Conservation (phyloP, 37 sponge, comb jelly and placozoan genomes). For the Crambe crambe region DNA sequence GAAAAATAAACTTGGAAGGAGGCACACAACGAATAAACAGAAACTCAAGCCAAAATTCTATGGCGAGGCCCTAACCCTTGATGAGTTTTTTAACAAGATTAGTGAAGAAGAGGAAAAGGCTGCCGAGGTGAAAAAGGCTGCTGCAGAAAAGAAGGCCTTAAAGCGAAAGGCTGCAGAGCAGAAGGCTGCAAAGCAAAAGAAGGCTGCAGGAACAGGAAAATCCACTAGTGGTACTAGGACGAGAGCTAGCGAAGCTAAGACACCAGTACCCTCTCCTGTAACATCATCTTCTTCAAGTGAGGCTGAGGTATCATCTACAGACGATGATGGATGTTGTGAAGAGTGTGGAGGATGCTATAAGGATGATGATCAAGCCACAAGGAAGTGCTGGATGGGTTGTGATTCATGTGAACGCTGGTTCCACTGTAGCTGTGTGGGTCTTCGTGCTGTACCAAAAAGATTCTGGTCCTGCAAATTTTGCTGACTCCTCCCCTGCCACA, state of each 20-base stretch:
- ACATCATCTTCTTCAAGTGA: not conserved
- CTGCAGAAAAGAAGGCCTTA: not conserved
- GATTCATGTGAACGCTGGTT: conserved; percentile 3
- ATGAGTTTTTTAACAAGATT: conserved; percentile 30
- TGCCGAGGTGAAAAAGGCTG: conserved; percentile 1
- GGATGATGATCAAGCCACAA: not conserved
- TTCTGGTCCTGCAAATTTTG: conserved; percentile 24
- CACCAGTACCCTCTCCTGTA: not conserved
- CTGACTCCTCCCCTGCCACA: too few relatives aligned
- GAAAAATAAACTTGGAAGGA: conserved; percentile 6
- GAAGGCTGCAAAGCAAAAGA: conserved; percentile 3
- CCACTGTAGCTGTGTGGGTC: not conserved
- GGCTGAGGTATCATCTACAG: not conserved
- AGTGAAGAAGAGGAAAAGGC: not conserved
- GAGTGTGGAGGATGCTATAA: conserved; percentile 20
- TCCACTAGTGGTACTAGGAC: not conserved
- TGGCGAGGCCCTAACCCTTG: conserved; percentile 58
- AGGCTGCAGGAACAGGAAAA: not conserved
- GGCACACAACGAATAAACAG: not conserved
- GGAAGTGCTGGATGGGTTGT: conserved; percentile 17
- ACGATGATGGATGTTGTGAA: conserved; percentile 25
- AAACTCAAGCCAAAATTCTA: conserved; percentile 37
- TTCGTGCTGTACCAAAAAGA: conserved; percentile 12
- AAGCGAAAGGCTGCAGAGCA: not conserved
- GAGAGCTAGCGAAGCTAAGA: not conserved